Conservation (phyloP, 2,888 invertebrate species). For the Creontiades dilutus region DNA sequence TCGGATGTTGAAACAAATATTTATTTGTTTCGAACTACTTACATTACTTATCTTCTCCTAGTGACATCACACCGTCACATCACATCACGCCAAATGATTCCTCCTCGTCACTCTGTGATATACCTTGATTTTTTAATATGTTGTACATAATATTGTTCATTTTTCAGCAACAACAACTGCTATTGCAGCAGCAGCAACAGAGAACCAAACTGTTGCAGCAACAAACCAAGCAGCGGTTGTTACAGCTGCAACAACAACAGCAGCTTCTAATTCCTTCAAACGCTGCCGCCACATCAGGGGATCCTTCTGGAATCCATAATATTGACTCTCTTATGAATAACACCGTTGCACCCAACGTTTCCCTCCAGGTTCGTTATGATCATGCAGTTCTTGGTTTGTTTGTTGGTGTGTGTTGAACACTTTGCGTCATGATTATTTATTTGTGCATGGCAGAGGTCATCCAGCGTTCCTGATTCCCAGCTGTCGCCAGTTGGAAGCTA, state of each 20-base stretch:
- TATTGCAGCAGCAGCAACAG: conserved; percentile 77
- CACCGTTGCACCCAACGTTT: conserved; percentile 93
- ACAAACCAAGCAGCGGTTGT: conserved; percentile 83
- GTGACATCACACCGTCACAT: not conserved
- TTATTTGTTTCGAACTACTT: no score
- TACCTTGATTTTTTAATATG: not conserved
- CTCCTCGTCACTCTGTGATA: not conserved
- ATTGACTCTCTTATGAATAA: conserved; percentile 92
- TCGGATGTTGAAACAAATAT: no score
- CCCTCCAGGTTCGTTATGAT: conserved; percentile 81
- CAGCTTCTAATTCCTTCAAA: conserved; percentile 89
- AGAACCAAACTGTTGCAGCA: conserved; percentile 78
- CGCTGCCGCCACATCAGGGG: conserved; percentile 83
- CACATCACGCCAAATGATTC: no score
- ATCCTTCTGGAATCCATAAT: conserved; percentile 82
- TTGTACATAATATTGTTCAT: conserved; percentile 17
- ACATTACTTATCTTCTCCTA: no score
- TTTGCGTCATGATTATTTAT: not conserved
- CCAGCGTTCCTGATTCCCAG: conserved; percentile 81
- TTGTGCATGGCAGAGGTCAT: conserved; percentile 78
- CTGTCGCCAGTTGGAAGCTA: conserved; percentile 81
- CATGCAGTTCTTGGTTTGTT: not conserved
- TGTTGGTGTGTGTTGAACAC: not conserved
- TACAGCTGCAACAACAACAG: conserved; percentile 90
- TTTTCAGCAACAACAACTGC: conserved; percentile 73